phyloP scores from a whole-genome alignment of 2,113 vertebrate species.

The Calidris pygmaea region DNA sequence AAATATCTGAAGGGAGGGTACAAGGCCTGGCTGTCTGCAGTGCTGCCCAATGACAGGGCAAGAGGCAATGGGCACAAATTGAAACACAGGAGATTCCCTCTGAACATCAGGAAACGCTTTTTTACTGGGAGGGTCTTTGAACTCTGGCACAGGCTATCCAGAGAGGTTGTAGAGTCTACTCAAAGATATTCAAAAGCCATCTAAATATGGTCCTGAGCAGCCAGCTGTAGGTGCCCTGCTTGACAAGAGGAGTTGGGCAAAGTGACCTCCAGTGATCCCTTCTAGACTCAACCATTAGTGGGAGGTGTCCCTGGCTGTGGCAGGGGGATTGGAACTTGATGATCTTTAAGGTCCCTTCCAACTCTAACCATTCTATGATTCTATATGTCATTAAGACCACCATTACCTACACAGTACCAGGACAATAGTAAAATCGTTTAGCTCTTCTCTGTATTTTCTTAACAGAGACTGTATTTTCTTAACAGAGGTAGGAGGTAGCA shows the following conservation, averaged over 20 bases:
- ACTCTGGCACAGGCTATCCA: background rate
- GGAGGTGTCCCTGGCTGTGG: too few species aligned
- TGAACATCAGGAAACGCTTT: background rate
- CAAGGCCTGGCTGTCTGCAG: background rate
- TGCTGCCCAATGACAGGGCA: background rate
- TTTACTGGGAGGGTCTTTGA: background rate
- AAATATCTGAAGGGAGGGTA: background rate
- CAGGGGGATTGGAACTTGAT: too few species aligned
- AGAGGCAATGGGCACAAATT: background rate
- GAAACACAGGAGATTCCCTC: background rate
- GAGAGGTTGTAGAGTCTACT: background rate
- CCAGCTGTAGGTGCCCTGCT: background rate
- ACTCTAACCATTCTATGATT: background rate
- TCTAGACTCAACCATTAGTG: background rate
- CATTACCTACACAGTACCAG: background rate
- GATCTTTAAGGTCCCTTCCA: too few species aligned
- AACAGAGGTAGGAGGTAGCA: background rate
- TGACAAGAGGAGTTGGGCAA: background rate
- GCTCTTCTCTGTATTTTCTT: background rate
- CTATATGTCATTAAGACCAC: background rate
- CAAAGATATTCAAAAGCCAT: background rate
- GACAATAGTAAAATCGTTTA: background rate
- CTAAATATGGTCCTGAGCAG: background rate
- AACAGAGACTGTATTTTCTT: background rate
- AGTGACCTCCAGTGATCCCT: background rate